Base-by-base conservation (phyloP, 2,888 invertebrate species). In the Epirrhoe tristata region DNA sequence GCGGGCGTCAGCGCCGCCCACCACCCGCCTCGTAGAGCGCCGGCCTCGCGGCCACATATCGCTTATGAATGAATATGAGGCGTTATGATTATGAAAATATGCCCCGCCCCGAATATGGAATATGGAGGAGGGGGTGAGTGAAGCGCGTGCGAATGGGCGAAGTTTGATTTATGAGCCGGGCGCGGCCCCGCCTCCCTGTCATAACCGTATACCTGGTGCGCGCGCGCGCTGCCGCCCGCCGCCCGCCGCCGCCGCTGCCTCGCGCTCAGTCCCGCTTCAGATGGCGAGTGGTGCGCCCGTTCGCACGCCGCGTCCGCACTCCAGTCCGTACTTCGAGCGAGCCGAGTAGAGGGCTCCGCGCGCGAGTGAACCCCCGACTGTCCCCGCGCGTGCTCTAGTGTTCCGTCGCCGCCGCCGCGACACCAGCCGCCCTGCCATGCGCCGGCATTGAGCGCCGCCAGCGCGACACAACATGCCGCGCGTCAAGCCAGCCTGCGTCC, bases 151-250 rank as follows among this genome's bases (percentile, higher is more conserved):
- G 93, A 93, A 94, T 93, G 93, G 93, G 91, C 93, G 91, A 93
- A 93, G 94, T 95, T 94, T 95, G 95, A 95, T 95, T 95, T 95
- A 95, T 95, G 95, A 95, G 94, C 90, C 90, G 86, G 87, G 90
- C 90, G 88, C 89, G 94, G 93, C 94, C 86, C 95, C 95, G 94
- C 95, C 95, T 86, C 94, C 94, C 94, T 95, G 95, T 95, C 95
- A 95, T 95, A 95, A 95, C 94, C 94, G 94, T 86, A 86, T 91
- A 92, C 90, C 93, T 93, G 94, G 94, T 94, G 94, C 94, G 95
- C 95, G 95, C 94, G 93, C 92, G 93, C 90, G 90, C 85, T 76
- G 82, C 80, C 85, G 86, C 84, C 83, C 83, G 85, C 88, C 89
- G 85, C 85, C 87, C 86, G 85, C 86, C 84, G 83, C 86, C 87